Percentiles rank a stretch among this genome's conserved stretches.
Conservation (phyloP, 2,113 vertebrate species). For the Limanda limanda region DNA sequence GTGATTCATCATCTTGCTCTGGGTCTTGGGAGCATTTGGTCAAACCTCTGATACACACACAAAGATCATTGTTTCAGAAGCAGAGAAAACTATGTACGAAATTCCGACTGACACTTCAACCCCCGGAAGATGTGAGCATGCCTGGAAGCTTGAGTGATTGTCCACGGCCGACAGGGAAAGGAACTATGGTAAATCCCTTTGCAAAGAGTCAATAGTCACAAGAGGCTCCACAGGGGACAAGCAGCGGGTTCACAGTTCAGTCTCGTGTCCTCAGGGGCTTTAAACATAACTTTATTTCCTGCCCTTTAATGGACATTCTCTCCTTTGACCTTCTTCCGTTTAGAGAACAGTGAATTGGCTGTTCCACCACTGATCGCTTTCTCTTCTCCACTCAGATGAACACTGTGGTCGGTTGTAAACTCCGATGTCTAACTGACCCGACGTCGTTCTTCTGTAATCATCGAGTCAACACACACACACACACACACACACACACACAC, state of each 20-base stretch:
- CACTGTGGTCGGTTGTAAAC: conserved; percentile 18
- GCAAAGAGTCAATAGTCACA: conserved; percentile 30
- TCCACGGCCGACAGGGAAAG: conserved; percentile 9
- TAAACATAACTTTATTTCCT: conserved; percentile 32
- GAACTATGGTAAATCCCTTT: conserved; percentile 28
- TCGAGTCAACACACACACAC: conserved; percentile 15
- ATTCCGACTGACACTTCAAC: conserved; percentile 11
- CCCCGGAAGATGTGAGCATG: not conserved
- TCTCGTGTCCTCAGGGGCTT: conserved; percentile 34
- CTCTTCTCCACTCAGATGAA: conserved; percentile 18
- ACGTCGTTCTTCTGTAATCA: conserved; percentile 5
- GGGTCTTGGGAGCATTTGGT: conserved; percentile 13
- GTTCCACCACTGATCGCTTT: conserved; percentile 29
- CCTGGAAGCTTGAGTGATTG: not conserved
- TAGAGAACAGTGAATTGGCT: conserved; percentile 21
- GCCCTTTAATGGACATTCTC: conserved; percentile 48
- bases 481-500: not conserved
- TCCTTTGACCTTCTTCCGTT: conserved; percentile 58
- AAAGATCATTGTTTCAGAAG: conserved; percentile 25
- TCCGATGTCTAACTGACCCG: conserved; percentile 44
- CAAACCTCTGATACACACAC: conserved; percentile 33
- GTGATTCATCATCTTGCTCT: conserved; percentile 45
- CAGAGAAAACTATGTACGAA: not conserved
- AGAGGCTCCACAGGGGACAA: conserved; percentile 17
- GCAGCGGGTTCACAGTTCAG: conserved; percentile 44